Evolutionary conservation across 53 echinoderm and acorn worm genomes (phyloP), one percentile per base, ranked within the genome.

Genomic region (Actinopyga echinites): DNA sequence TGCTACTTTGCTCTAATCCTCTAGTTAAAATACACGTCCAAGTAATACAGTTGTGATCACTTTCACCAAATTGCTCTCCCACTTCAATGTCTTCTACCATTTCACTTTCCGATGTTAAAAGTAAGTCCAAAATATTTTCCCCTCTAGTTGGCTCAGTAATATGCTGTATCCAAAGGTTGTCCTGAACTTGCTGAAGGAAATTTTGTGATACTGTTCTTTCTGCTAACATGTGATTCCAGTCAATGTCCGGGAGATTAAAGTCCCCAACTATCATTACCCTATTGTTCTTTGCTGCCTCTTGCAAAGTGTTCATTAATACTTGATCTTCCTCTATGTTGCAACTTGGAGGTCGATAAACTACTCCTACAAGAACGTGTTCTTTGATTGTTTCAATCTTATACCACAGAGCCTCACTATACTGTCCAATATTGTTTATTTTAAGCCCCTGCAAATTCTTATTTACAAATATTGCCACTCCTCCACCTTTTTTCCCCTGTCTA

Each of bases 311-410:
- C 1, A 43, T 43, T 73, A 40, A 73, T 73, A 45, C 25, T 45
- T 43, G 23, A 40, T 73, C 74, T n/a, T 40, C 44, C 22, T 73
- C 74, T 73, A 1, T 26, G 5, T 45, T 73, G n/a, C 40, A 42
- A 73, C 73, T 73, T 73, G 74, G 22, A 43, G 74, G 49, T 73
- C 49, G 2, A 73, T 73, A 73, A 25, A 60, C 28, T 45, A 73
- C 74, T 73, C 26, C 31, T 65, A 13, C 65, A 30, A 65, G 65
- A 30, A 65, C 13, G 13, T 30, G 33, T 1, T 65, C 65, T 0
- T 65, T 65, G 5, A 7, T 65, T 28, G 0, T 65, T 65, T 65
- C 65, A 29, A 65, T 31, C 65, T 65, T 29, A 28, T 29, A 65
- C 32, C 65, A 29, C 65, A 65, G 32, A 65, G 65, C 31, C 65